Conservation (phyloP, 2,888 invertebrate genomes). For the Tenodera sinensis region DNA sequence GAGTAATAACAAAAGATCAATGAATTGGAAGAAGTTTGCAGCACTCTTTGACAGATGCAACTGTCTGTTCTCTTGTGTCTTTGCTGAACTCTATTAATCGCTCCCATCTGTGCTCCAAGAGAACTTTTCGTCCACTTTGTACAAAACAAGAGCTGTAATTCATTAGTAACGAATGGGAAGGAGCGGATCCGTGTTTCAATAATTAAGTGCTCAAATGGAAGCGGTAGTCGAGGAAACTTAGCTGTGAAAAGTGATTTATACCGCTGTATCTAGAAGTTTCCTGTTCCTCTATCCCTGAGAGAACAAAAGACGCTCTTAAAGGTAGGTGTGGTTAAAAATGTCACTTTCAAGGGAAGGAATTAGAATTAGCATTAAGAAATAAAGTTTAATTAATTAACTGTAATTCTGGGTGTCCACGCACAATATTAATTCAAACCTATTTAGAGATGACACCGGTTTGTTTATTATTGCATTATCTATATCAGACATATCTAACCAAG, state of each 20-base stretch:
- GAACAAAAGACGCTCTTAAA: background rate
- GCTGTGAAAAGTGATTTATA: background rate
- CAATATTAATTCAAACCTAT: too few species aligned
- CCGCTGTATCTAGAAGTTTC: background rate
- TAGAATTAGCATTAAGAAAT: too few species aligned
- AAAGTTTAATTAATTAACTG: too few species aligned
- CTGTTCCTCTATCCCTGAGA: background rate
- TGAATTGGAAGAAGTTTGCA: background rate
- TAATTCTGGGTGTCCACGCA: too few species aligned
- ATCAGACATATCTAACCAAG: too few species aligned
- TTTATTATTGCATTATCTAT: too few species aligned
- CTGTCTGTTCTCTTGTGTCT: background rate
- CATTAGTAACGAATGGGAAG: background rate
- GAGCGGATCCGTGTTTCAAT: background rate
- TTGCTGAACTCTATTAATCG: background rate
- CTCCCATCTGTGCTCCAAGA: background rate
- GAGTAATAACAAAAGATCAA: background rate
- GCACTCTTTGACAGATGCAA: background rate
- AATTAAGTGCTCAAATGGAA: background rate
- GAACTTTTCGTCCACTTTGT: background rate
- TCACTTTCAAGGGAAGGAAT: too few species aligned
- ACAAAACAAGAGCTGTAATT: background rate
- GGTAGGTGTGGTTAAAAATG: too few species aligned
- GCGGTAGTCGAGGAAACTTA: background rate
- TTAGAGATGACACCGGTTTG: too few species aligned